Conservation (phyloP, 2,797 vertebrate species). For the Gila robusta region DNA sequence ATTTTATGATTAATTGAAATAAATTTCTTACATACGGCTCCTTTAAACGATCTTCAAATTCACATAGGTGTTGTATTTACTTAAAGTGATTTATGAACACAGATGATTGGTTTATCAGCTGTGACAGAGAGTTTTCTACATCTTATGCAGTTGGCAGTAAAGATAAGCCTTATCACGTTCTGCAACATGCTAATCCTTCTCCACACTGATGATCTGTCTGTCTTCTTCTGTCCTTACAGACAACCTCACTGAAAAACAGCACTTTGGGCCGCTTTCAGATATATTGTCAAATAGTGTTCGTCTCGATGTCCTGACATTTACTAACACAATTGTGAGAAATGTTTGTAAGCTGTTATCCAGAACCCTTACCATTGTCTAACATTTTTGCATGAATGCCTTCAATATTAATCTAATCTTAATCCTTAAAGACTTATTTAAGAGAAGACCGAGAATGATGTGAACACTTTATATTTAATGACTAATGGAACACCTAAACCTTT, state of each 20-base stretch:
- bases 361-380: neutral
- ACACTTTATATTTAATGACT: neutral
- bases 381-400: neutral
- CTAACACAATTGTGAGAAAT: neutral
- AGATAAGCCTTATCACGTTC: conserved; percentile 5
- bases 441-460: neutral
- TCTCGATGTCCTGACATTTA: neutral
- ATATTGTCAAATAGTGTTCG: neutral
- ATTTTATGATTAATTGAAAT: no score
- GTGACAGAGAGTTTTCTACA: neutral
- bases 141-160: conserved; percentile 10
- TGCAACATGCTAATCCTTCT: conserved; percentile 25
- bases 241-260: neutral
- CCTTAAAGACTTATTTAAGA: neutral
- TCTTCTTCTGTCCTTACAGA: neutral
- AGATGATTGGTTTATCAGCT: conserved; percentile 11
- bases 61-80: neutral
- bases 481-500: neutral
- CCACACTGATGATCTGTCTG: neutral
- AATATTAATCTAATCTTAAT: neutral
- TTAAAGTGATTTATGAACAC: conserved; percentile 16
- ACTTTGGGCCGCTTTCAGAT: neutral
- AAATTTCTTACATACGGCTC: no score
- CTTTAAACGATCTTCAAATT: neutral
- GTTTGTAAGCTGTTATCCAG: neutral